Conservation (phyloP, 2,113 vertebrate species). For the Nannospalax galili region DNA sequence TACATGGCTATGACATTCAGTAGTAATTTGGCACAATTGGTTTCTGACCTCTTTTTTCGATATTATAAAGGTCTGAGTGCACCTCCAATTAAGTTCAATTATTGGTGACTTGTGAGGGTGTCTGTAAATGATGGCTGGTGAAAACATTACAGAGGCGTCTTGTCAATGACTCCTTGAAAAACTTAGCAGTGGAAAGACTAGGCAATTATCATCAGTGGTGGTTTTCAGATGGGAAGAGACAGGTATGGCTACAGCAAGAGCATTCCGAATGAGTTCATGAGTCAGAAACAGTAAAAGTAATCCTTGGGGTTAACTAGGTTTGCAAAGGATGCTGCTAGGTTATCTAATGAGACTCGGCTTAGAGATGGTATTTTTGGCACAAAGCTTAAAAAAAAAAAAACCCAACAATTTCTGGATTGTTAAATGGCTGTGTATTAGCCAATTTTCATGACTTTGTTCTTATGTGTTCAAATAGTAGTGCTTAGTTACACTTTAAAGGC, state of each 20-base stretch:
- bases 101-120: constrained; percentile 62
- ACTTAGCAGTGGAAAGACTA: constrained; percentile 52
- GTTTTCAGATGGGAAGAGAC: constrained; percentile 72
- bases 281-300: constrained; percentile 38
- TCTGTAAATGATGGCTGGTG: constrained; percentile 16
- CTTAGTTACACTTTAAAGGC: background rate
- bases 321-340: background rate
- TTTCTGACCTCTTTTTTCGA: constrained; percentile 60
- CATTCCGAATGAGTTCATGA: constrained; percentile 58
- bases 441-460: background rate
- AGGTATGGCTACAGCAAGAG: constrained; percentile 26
- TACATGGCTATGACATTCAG: background rate
- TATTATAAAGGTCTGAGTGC: constrained; percentile 24
- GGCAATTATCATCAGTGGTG: constrained; percentile 74
- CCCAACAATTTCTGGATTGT: background rate
- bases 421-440: background rate
- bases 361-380: background rate
- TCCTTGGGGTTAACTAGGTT: constrained; percentile 58
- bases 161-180: constrained; percentile 69
- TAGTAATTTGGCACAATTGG: constrained; percentile 26
- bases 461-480: background rate
- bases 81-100: constrained; percentile 68
- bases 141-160: constrained; percentile 26
- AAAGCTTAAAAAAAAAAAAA: background rate
- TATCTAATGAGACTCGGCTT: background rate